Percentiles rank a stretch among this genome's conserved stretches.
Evolutionary conservation across 2,113 vertebrate genomes (phyloP).

Genomic region (Gymnobelideus leadbeateri): DNA sequence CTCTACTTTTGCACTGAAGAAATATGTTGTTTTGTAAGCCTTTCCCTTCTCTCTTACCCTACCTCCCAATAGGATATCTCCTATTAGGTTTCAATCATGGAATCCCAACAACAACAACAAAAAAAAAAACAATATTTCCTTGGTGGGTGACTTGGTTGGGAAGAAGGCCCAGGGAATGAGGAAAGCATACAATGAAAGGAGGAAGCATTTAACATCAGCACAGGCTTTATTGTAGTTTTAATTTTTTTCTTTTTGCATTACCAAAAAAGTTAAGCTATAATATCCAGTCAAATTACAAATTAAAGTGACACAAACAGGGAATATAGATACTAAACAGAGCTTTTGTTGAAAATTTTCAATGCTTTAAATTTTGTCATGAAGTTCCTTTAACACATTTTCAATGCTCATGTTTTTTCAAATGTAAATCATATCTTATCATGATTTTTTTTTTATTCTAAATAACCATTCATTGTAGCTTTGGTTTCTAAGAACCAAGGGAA

Average conservation of each 20-base stretch:
- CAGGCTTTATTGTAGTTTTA: conserved; percentile 23
- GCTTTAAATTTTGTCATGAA: conserved; percentile 56
- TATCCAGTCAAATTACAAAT: conserved; percentile 66
- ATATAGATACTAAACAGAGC: conserved; percentile 45
- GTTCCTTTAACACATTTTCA: conserved; percentile 53
- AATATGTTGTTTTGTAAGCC: conserved; percentile 44
- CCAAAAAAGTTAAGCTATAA: conserved; percentile 62
- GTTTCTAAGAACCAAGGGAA: conserved; percentile 1
- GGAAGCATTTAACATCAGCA: conserved; percentile 61
- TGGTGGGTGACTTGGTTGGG: accelerated
- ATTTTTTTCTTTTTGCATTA: conserved; percentile 49
- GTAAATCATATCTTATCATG: conserved; percentile 61
- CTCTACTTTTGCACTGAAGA: conserved; percentile 45
- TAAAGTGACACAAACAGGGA: conserved; percentile 50
- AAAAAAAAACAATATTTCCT: conserved; percentile 56
- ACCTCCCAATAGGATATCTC: background rate
- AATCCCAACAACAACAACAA: conserved; percentile 55
- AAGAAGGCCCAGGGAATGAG: conserved; percentile 30
- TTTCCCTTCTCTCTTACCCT: background rate
- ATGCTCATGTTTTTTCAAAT: conserved; percentile 61
- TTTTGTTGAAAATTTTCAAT: conserved; percentile 69
- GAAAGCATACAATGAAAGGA: background rate
- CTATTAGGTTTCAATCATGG: conserved; percentile 47
- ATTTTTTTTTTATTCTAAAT: conserved; percentile 55
- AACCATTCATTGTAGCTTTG: conserved; percentile 42